Evolutionary conservation across 2,113 vertebrate species (phyloP).

Genomic region (Channa argus): DNA sequence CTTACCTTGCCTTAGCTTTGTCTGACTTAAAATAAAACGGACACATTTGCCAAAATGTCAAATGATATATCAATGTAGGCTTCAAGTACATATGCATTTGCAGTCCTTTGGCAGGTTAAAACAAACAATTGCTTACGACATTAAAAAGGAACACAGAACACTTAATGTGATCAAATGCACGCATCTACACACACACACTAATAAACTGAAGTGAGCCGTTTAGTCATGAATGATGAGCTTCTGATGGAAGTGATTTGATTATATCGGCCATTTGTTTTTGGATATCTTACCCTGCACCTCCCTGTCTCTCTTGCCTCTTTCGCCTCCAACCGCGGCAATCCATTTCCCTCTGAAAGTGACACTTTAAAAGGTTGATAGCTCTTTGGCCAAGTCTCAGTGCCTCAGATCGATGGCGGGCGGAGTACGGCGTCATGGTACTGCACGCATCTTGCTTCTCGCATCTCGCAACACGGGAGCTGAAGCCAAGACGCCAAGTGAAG

Average conservation of each 20-base stretch:
- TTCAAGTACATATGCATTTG: constrained; percentile 2
- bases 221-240: constrained; percentile 60
- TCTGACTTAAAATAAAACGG: not conserved
- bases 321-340: constrained; percentile 50
- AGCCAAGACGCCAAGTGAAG: constrained; percentile 50
- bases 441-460: constrained; percentile 13
- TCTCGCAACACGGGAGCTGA: constrained; percentile 34
- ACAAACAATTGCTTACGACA: constrained; percentile 10
- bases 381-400: constrained; percentile 60
- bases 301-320: constrained; percentile 3
- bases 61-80: not conserved
- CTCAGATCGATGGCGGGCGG: constrained; percentile 68
- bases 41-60: no score
- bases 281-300: constrained; percentile 57
- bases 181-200: constrained; percentile 21
- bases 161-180: constrained; percentile 27
- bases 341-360: constrained; percentile 75
- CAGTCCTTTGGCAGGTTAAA: constrained; percentile 8
- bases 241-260: constrained; percentile 70
- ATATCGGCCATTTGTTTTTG: constrained; percentile 55
- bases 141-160: constrained; percentile 12
- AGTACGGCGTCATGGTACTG: constrained; percentile 23
- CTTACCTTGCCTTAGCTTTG: no score
- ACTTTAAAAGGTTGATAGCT: constrained; percentile 76
- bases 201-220: constrained; percentile 50